Conservation (phyloP, 2,888 invertebrate species). For the Drosophila subquinaria region DNA sequence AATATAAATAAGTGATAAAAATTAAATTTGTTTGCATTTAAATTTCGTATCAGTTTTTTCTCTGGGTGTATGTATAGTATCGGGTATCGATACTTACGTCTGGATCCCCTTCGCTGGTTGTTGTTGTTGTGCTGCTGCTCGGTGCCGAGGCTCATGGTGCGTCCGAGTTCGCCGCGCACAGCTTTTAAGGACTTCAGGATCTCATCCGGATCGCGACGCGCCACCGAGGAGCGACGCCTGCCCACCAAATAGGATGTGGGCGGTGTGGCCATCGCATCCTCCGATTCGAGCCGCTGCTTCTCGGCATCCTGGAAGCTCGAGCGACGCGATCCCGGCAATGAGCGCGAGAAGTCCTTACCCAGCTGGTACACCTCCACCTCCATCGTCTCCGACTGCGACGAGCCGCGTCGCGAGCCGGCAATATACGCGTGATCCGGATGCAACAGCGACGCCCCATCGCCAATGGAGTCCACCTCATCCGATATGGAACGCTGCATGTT, state of each 20-base stretch:
- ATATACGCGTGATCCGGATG: constrained; percentile 95
- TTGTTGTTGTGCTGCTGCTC: constrained; percentile 81
- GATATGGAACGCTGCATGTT: constrained; percentile 91
- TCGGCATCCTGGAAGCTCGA: constrained; percentile 92
- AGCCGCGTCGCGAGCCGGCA: constrained; percentile 92
- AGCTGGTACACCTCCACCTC: constrained; percentile 94
- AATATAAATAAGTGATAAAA: background rate
- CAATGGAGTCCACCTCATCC: constrained; percentile 91
- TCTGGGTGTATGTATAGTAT: background rate
- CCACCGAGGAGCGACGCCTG: constrained; percentile 92
- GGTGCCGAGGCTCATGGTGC: constrained; percentile 92
- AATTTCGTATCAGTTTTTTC: background rate
- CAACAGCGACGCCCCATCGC: constrained; percentile 90
- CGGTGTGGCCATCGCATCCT: constrained; percentile 84
- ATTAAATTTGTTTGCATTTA: background rate
- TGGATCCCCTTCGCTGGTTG: constrained; percentile 87
- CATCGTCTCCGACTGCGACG: constrained; percentile 95
- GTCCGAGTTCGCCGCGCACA: constrained; percentile 92
- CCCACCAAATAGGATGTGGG: constrained; percentile 89
- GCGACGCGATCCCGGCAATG: constrained; percentile 93
- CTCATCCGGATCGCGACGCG: constrained; percentile 93
- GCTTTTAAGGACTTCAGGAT: constrained; percentile 92
- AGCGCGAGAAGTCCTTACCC: constrained; percentile 94
- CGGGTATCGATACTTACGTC: constrained; percentile 88
- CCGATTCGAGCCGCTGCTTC: constrained; percentile 87